Conservation (phyloP, 2,113 vertebrate genomes). For the Tautogolabrus adspersus region DNA sequence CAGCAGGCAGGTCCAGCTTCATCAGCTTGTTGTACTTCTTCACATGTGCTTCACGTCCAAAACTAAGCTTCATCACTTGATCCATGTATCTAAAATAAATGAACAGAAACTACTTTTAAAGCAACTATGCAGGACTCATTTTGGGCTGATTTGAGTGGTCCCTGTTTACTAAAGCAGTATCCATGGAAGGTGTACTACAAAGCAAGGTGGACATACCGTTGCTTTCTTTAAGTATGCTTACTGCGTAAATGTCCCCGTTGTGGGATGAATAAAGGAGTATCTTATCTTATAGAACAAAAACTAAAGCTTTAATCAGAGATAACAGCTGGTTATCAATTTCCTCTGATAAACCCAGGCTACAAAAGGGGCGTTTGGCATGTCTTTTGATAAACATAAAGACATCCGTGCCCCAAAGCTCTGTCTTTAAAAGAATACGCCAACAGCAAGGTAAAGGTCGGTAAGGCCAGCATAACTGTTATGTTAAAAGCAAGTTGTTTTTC, state of each 20-base stretch:
- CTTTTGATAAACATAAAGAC: neutral
- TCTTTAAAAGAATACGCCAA: neutral
- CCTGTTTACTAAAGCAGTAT: neutral
- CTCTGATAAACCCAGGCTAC: neutral
- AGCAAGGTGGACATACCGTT: too few species aligned
- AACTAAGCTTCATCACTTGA: slow-evolving; percentile 88
- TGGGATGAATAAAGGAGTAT: too few species aligned
- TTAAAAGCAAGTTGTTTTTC: neutral
- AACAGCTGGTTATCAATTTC: neutral
- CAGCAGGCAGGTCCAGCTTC: slow-evolving; percentile 85
- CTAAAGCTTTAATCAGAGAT: neutral
- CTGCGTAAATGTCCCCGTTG: too few species aligned
- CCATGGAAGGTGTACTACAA: too few species aligned
- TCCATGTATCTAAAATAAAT: slow-evolving; percentile 88
- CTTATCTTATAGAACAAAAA: too few species aligned
- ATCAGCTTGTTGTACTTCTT: slow-evolving; percentile 88
- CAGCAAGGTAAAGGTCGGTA: neutral
- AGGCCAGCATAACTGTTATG: neutral
- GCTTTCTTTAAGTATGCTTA: too few species aligned
- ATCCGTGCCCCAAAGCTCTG: neutral
- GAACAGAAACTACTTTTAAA: neutral
- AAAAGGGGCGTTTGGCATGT: too few species aligned
- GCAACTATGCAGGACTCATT: neutral
- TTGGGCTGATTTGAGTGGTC: too few species aligned
- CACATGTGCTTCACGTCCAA: slow-evolving; percentile 81